Percentiles rank a stretch among this genome's conserved stretches.
These are phyloP conservation scores for Apogon hyalosoma DNA, from an alignment of 2,797 vertebrate genomes.

Conservation along the genomic window DNA sequence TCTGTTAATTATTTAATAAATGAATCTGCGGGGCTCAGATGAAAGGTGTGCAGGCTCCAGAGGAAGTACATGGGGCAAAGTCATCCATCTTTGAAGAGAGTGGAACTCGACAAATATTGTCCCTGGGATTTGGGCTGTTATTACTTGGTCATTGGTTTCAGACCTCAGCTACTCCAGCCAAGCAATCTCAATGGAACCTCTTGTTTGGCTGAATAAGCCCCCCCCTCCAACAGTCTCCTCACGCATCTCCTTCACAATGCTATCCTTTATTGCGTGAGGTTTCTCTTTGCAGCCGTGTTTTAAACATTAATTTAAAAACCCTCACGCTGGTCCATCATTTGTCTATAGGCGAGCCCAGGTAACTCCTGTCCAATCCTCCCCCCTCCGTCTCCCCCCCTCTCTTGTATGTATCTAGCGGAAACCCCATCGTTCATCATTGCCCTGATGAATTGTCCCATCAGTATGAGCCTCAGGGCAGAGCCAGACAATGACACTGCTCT, in stretches of 20 bases:
- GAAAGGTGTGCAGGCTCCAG: slow-evolving; percentile 66
- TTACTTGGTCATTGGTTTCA: slow-evolving; percentile 83
- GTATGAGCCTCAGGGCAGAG: slow-evolving; percentile 76
- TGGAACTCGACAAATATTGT: slow-evolving; percentile 82
- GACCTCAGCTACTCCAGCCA: slow-evolving; percentile 71
- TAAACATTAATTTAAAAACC: slow-evolving; percentile 76
- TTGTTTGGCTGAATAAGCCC: slow-evolving; percentile 67
- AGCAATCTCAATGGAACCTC: slow-evolving; percentile 75
- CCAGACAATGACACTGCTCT: slow-evolving; percentile 81
- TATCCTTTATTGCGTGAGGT: slow-evolving; percentile 69
- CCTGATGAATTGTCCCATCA: slow-evolving; percentile 84
- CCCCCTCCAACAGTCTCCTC: slow-evolving; percentile 51
- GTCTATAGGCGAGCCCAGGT: slow-evolving; percentile 67
- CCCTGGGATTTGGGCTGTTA: slow-evolving; percentile 81
- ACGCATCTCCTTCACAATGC: slow-evolving; percentile 76
- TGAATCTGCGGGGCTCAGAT: slow-evolving; percentile 74
- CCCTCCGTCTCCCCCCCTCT: slow-evolving; percentile 31
- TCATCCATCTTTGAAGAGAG: slow-evolving; percentile 80
- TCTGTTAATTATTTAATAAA: slow-evolving; percentile 87
- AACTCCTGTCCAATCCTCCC: slow-evolving; percentile 55
- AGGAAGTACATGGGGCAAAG: slow-evolving; percentile 73
- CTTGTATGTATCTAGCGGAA: slow-evolving; percentile 53
- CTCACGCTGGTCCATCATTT: slow-evolving; percentile 58
- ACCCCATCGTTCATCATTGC: slow-evolving; percentile 78
- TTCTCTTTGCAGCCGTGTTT: slow-evolving; percentile 63